phyloP scores from a whole-genome alignment of 2,113 vertebrate species.

The Oplegnathus fasciatus region DNA sequence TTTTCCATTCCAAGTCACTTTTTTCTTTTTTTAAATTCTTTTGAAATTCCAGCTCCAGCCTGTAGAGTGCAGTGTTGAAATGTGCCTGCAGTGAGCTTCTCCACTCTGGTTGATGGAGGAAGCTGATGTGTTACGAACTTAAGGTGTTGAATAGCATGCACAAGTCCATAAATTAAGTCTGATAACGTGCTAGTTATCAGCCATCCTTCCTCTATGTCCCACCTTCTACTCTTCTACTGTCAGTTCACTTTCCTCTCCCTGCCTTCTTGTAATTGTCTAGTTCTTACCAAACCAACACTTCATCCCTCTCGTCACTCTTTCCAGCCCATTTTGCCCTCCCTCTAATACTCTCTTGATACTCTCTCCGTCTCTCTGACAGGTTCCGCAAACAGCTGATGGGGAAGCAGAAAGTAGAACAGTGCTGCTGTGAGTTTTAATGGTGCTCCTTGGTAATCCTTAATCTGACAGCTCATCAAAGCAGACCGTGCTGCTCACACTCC shows the following conservation, averaged over 20 bases:
- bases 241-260: slow-evolving; percentile 22
- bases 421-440: slow-evolving; percentile 56
- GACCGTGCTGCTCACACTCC: slow-evolving; percentile 26
- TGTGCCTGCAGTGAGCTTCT: not conserved
- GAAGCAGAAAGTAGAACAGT: slow-evolving; percentile 45
- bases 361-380: slow-evolving; percentile 48
- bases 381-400: slow-evolving; percentile 59
- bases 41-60: slow-evolving; percentile 18
- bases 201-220: not conserved
- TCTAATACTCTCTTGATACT: not conserved
- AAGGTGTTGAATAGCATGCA: slow-evolving; percentile 24
- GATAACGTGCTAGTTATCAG: slow-evolving; percentile 42
- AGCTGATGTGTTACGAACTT: slow-evolving; percentile 6
- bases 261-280: slow-evolving; percentile 45
- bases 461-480: slow-evolving; percentile 71
- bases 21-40: not conserved
- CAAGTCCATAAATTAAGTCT: slow-evolving; percentile 42
- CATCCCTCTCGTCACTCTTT: not conserved
- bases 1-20: not conserved
- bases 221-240: slow-evolving; percentile 6
- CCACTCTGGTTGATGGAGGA: not conserved
- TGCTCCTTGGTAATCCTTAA: slow-evolving; percentile 61
- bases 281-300: slow-evolving; percentile 33
- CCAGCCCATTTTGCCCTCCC: slow-evolving; percentile 10
- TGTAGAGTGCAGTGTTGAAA: slow-evolving; percentile 73